Conservation (phyloP, 2,888 invertebrate species). For the Chaitophorus viminalis region DNA sequence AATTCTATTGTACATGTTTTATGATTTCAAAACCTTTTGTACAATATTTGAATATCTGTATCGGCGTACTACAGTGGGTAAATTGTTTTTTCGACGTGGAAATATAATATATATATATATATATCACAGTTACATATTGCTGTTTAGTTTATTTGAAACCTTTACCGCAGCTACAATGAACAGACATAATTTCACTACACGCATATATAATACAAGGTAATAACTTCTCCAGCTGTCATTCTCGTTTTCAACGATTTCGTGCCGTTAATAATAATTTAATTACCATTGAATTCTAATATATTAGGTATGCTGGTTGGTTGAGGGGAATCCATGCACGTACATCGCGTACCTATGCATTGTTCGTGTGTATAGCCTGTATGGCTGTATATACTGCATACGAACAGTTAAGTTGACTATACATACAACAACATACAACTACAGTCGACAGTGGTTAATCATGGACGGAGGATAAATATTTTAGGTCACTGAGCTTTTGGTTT, state of each 20-base stretch:
- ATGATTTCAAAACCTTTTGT: background rate
- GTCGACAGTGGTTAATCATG: background rate
- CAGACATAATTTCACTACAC: background rate
- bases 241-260: constrained; percentile 17
- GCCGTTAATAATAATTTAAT: constrained; percentile 36
- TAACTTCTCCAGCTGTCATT: background rate
- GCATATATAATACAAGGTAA: background rate
- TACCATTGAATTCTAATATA: constrained; percentile 1
- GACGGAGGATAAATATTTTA: background rate
- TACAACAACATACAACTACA: background rate
- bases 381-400: background rate
- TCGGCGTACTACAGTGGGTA: background rate
- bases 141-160: background rate
- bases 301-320: background rate
- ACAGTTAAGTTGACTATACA: background rate
- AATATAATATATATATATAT: too few relatives aligned
- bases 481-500: background rate
- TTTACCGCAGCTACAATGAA: background rate
- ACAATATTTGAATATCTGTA: background rate
- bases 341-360: background rate
- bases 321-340: background rate
- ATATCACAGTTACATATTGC: too few relatives aligned
- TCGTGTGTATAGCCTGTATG: background rate
- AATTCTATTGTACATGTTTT: background rate
- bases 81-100: background rate